These are phyloP conservation scores for Rhyacophila brunnea DNA, from an alignment of 1,140 invertebrate genomes.

Conservation along the genomic window DNA sequence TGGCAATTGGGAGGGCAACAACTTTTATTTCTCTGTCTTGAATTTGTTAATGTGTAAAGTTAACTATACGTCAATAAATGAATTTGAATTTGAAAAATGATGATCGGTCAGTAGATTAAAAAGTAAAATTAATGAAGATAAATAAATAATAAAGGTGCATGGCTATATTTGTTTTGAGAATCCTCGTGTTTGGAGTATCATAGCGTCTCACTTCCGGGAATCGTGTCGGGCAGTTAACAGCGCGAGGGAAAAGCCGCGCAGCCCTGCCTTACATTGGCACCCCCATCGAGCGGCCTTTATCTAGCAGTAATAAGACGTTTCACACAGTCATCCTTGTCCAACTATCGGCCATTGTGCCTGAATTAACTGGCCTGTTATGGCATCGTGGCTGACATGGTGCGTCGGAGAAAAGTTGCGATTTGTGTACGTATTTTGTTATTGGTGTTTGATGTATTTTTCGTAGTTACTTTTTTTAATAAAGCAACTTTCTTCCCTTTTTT, in stretches of 20 bases:
- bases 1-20: no score
- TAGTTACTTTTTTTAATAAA: no score
- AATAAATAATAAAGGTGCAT: no score
- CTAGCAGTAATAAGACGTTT: constrained; percentile 17
- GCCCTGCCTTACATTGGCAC: constrained; percentile 15
- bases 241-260: constrained; percentile 12
- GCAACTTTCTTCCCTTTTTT: no score
- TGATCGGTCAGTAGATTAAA: no score
- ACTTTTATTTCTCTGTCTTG: no score
- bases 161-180: not conserved
- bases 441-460: no score
- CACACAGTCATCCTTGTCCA: constrained; percentile 21
- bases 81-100: no score
- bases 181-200: not conserved
- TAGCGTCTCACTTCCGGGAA: constrained; percentile 1
- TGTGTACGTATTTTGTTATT: no score
- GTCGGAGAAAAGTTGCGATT: not conserved
- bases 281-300: constrained; percentile 15
- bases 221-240: not conserved
- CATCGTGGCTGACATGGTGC: not conserved
- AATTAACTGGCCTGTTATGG: constrained; percentile 14
- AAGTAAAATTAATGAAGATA: no score
- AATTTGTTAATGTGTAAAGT: no score
- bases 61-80: no score
- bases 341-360: constrained; percentile 10